These are phyloP conservation scores for Hipposideros armiger DNA, from an alignment of 2,113 vertebrate genomes.

Conservation along the genomic window DNA sequence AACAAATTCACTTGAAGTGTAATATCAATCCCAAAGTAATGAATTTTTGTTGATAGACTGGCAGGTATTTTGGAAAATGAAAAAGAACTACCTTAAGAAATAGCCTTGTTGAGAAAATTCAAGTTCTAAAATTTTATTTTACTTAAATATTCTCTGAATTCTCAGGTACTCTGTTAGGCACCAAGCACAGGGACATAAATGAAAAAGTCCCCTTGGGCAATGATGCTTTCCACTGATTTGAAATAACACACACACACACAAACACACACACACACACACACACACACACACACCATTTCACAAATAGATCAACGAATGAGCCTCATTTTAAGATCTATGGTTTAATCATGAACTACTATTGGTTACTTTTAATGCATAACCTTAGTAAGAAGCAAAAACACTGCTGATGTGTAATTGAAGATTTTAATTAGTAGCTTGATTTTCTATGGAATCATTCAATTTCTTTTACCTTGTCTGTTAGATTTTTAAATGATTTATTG, in stretches of 20 bases:
- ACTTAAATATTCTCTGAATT: neutral
- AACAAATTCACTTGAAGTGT: neutral
- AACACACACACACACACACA: neutral
- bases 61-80: neutral
- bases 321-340: neutral
- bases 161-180: neutral
- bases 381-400: neutral
- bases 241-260: neutral
- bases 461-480: neutral
- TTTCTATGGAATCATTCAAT: neutral
- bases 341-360: neutral
- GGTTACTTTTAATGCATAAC: neutral
- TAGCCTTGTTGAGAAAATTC: neutral
- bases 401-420: neutral
- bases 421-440: neutral
- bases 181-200: neutral
- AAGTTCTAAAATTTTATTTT: conserved; percentile 8
- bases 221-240: neutral
- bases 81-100: neutral
- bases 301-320: neutral
- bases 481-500: neutral
- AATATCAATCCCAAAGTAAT: neutral
- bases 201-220: neutral
- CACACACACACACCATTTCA: neutral
- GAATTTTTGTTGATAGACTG: neutral